Evolutionary conservation across 2,888 invertebrate species (phyloP).

Genomic region (Pyrocoelia pectoralis): DNA sequence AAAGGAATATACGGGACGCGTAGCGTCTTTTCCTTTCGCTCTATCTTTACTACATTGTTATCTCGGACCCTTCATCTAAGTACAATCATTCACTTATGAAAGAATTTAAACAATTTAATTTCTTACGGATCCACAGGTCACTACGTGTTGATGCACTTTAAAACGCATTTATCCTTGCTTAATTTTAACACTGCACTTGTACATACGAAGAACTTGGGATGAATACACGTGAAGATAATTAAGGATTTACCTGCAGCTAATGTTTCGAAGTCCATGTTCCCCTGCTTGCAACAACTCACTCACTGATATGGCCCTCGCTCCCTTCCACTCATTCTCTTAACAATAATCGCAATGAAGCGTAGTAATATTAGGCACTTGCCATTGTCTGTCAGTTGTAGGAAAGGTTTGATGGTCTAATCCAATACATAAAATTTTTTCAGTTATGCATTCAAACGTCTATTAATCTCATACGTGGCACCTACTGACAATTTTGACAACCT

Average conservation of each 20-base stretch:
- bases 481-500: not conserved
- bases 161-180: conserved; percentile 22
- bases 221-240: conserved; percentile 34
- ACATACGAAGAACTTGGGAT: conserved; percentile 21
- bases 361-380: conserved; percentile 46
- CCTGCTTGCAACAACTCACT: conserved; percentile 46
- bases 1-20: conserved; percentile 10
- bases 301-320: conserved; percentile 47
- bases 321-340: conserved; percentile 40
- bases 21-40: conserved; percentile 22
- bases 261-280: conserved; percentile 55
- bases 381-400: conserved; percentile 34
- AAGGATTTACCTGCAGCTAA: conserved; percentile 57
- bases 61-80: conserved; percentile 35
- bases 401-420: conserved; percentile 17
- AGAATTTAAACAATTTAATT: conserved; percentile 49
- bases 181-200: conserved; percentile 29
- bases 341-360: conserved; percentile 41
- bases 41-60: conserved; percentile 32
- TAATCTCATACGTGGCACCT: not conserved
- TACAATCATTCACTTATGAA: conserved; percentile 55
- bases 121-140: conserved; percentile 42
- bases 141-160: conserved; percentile 37
- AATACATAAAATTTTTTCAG: too few relatives aligned
- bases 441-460: not conserved